phyloP scores from a whole-genome alignment of 1,140 invertebrate genomes.

The Brachionus asplanchnoidis region DNA sequence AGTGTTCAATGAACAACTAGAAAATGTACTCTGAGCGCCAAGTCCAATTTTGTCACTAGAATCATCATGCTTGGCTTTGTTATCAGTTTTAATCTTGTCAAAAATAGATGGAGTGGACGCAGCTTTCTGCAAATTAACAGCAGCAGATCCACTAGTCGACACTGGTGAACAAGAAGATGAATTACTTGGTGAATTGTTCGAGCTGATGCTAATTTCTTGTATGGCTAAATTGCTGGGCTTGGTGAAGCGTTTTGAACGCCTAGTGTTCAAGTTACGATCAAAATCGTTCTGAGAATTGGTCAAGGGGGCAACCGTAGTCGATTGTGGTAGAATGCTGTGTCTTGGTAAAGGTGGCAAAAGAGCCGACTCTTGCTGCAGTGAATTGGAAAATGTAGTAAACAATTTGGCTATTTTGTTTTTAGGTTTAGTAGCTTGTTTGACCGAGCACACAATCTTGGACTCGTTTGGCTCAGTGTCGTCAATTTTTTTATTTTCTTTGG shows the following conservation, averaged over 20 bases:
- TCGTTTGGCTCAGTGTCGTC: neutral
- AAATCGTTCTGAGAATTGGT: conserved; percentile 16
- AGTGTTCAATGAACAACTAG: neutral
- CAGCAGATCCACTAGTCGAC: neutral
- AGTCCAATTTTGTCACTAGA: neutral
- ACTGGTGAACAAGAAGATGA: neutral
- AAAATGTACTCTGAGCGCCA: neutral
- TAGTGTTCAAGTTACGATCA: neutral
- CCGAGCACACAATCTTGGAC: neutral
- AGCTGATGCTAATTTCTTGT: neutral
- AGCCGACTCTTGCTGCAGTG: neutral
- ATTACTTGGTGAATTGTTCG: neutral
- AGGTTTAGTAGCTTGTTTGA: neutral
- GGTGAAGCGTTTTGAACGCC: conserved; percentile 26
- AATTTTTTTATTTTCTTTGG: neutral
- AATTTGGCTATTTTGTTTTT: neutral
- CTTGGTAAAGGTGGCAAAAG: neutral
- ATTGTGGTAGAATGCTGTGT: neutral
- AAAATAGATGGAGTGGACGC: conserved; percentile 25
- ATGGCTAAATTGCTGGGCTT: neutral
- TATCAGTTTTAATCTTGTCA: conserved; percentile 4
- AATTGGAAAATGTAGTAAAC: conserved; percentile 12
- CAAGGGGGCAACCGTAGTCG: neutral
- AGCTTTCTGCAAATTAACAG: conserved; percentile 10
- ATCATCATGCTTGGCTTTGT: neutral